These are phyloP conservation scores for Myrmecophaga tridactyla DNA, from an alignment of 2,113 vertebrate species.

Conservation along the genomic window DNA sequence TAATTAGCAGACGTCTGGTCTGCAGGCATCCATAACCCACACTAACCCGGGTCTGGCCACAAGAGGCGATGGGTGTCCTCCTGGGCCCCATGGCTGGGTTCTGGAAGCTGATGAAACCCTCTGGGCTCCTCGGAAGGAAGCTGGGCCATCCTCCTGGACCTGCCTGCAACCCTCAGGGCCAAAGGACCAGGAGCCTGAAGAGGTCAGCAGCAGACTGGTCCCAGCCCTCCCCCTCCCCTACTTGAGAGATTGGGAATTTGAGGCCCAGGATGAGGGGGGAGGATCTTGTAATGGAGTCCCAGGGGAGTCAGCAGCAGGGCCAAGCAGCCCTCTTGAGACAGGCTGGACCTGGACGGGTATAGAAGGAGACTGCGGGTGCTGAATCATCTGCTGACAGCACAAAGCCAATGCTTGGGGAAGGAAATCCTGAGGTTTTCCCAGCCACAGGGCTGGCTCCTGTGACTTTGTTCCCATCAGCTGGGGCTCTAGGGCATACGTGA, in stretches of 20 bases:
- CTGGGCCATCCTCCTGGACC: background rate
- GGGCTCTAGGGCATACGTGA: accelerated
- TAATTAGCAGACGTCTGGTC: background rate
- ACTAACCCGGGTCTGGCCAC: background rate
- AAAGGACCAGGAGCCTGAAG: background rate
- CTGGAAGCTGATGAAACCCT: background rate
- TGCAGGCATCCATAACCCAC: background rate
- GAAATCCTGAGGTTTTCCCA: background rate
- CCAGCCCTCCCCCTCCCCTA: background rate
- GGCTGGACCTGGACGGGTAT: background rate
- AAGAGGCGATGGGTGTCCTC: background rate
- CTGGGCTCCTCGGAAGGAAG: background rate
- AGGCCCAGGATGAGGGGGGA: too few species aligned
- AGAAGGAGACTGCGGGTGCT: background rate
- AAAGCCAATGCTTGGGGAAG: background rate
- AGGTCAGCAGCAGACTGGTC: background rate
- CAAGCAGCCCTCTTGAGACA: accelerated
- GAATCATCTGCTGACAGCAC: background rate
- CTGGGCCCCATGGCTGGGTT: background rate
- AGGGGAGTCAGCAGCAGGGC: background rate
- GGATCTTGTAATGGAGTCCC: background rate
- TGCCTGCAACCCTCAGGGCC: background rate
- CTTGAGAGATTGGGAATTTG: background rate
- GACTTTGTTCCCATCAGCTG: background rate
- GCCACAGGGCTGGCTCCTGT: background rate